Conservation (phyloP, 2,797 vertebrate genomes). For the Microhierax caerulescens region DNA sequence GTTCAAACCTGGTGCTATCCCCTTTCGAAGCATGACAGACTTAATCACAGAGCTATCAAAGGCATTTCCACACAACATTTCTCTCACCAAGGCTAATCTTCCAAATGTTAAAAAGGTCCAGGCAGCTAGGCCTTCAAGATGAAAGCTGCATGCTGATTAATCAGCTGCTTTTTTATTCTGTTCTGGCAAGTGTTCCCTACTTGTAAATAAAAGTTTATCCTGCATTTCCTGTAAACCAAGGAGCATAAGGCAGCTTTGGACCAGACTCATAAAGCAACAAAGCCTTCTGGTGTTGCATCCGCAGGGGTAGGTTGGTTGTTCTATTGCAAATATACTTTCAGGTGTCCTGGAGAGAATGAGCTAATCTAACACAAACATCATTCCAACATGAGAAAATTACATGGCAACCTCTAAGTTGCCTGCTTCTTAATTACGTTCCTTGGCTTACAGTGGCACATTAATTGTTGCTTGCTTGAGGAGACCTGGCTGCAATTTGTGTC, state of each 20-base stretch:
- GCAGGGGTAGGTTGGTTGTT: constrained; percentile 17
- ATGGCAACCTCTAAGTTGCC: background rate
- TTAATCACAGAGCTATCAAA: constrained; percentile 76
- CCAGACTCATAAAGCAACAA: constrained; percentile 53
- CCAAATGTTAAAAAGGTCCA: constrained; percentile 59
- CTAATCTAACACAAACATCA: constrained; percentile 27
- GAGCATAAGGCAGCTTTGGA: constrained; percentile 67
- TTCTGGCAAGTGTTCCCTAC: constrained; percentile 67
- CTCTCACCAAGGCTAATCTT: constrained; percentile 67
- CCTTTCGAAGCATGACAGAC: constrained; percentile 67
- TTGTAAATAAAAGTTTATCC: constrained; percentile 76
- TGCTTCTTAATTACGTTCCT: background rate
- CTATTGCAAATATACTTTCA: constrained; percentile 16
- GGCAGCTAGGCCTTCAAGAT: constrained; percentile 62
- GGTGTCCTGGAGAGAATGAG: constrained; percentile 36
- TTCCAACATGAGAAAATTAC: constrained; percentile 36
- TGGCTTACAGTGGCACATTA: background rate
- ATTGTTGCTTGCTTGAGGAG: background rate
- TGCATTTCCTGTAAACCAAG: constrained; percentile 69
- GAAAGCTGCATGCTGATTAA: constrained; percentile 76
- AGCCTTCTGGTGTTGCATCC: constrained; percentile 41
- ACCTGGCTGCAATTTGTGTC: background rate
- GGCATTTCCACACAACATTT: constrained; percentile 70
- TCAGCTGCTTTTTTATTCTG: constrained; percentile 69
- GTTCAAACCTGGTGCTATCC: constrained; percentile 53